A percentile compares a stretch with the other conserved stretches of the same genome.
Conservation (phyloP, 2,888 invertebrate species). For the Corythucha ciliata region DNA sequence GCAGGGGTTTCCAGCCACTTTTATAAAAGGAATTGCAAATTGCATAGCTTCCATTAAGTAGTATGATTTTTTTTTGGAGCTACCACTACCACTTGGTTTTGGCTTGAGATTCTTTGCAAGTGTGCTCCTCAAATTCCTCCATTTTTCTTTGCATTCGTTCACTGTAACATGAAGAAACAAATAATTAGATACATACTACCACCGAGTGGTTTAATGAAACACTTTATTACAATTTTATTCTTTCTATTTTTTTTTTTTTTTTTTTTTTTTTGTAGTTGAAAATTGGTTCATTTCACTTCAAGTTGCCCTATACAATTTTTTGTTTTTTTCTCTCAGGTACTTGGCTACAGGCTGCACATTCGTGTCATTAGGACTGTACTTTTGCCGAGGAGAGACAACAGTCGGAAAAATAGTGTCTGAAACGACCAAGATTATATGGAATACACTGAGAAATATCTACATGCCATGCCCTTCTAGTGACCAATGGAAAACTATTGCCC, state of each 20-base stretch:
- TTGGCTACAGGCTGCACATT: slow-evolving; percentile 33
- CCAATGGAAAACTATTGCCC: slow-evolving; percentile 34
- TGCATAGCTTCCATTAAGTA: slow-evolving; percentile 27
- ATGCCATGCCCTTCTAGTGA: slow-evolving; percentile 31
- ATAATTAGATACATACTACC: neutral
- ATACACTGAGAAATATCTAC: slow-evolving; percentile 21
- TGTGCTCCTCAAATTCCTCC: slow-evolving; percentile 28
- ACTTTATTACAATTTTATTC: too few species aligned
- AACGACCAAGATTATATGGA: neutral
- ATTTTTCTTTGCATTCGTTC: slow-evolving; percentile 5
- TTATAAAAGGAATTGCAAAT: slow-evolving; percentile 29
- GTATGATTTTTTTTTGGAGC: slow-evolving; percentile 25
- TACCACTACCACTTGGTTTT: slow-evolving; percentile 19
- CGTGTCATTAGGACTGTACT: slow-evolving; percentile 27
- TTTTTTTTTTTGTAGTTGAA: neutral
- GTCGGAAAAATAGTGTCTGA: slow-evolving; percentile 33
- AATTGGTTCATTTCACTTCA: neutral
- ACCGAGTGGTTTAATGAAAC: too few species aligned
- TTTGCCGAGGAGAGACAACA: slow-evolving; percentile 33
- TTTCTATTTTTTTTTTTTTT: too few species aligned
- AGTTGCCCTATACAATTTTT: neutral
- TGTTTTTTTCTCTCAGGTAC: slow-evolving; percentile 30
- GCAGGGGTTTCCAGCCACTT: neutral
- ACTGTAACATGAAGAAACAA: neutral
- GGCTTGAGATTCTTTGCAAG: slow-evolving; percentile 30